Percentiles rank a stretch among this genome's conserved stretches.
Evolutionary conservation across 2,888 invertebrate species (phyloP).

Genomic region (Microctonus hyperodae): DNA sequence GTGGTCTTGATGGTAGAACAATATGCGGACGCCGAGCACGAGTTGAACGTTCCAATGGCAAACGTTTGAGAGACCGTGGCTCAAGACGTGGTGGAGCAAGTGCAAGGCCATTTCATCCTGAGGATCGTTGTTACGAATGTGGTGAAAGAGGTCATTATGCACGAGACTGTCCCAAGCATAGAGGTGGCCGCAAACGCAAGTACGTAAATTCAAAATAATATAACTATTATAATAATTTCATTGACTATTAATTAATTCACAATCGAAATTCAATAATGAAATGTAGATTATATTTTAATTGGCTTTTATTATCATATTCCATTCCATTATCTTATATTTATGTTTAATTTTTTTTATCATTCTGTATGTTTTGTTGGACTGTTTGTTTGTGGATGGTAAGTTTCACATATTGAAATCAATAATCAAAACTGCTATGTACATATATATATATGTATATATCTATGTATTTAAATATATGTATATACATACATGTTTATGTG

Average conservation of each 20-base stretch:
- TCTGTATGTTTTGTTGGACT: neutral
- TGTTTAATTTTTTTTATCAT: slow-evolving; percentile 5
- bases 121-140: slow-evolving; percentile 94
- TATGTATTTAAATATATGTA: neutral
- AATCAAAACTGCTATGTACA: neutral
- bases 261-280: neutral
- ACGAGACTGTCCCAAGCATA: slow-evolving; percentile 82
- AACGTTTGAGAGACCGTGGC: slow-evolving; percentile 68
- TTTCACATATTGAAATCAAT: slow-evolving; percentile 4
- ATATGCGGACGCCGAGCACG: slow-evolving; percentile 90
- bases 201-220: slow-evolving; percentile 21
- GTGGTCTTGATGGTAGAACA: slow-evolving; percentile 77
- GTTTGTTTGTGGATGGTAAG: slow-evolving; percentile 21
- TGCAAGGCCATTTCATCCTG: slow-evolving; percentile 84
- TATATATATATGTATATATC: neutral
- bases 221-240: neutral
- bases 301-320: neutral
- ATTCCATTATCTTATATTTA: slow-evolving; percentile 3
- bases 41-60: slow-evolving; percentile 92
- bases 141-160: slow-evolving; percentile 94
- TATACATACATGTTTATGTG: neutral
- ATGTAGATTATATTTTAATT: slow-evolving; percentile 3
- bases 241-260: neutral
- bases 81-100: slow-evolving; percentile 63
- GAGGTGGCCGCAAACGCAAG: slow-evolving; percentile 43